Evolutionary conservation across 2,888 invertebrate genomes (phyloP), one percentile per base, ranked within the genome.

Genomic region (Drosophila peninsularis): DNA sequence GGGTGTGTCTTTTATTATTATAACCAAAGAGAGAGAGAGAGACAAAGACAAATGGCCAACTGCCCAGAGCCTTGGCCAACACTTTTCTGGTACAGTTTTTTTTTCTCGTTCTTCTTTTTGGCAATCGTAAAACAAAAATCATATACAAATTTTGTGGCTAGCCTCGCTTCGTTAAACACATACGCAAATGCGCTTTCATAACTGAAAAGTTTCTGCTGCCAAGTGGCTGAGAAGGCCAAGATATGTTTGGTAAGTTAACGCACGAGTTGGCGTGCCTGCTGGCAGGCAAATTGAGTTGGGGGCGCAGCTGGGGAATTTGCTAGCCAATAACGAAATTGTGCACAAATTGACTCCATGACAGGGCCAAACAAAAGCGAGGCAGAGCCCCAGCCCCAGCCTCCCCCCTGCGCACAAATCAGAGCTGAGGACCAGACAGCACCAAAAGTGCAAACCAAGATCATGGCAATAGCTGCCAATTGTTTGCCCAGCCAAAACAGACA

Each of bases 381-480:
- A n/a, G 0, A 19, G 1, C n/a, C 19, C 62, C 47, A 41, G 19
- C 11, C 34, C 13, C 21, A 52, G n/a, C n/a, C 50, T 24, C 3
- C 24, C 4, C 0, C 1, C 0, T 3, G 41, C 24, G 17, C 71
- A 79, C 76, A 71, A 80, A 80, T 72, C 83, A 74, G 66, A 69
- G 62, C 57, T 71, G 70, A 44, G 52, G 5, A 32, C 41, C 30
- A 41, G 53, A 54, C 39, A 53, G 53, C 53, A 41, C 69, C 68
- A 63, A 82, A 80, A 78, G 82, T 80, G 82, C 73, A 88, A 82
- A 75, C 86, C 82, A 85, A 89, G 89, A 85, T 85, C 85, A 85
- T 81, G 66, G 74, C 71, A 42, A 75, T 78, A 47, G 71, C 78
- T 69, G 64, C 57, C 75, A 80, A 87, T 74, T 87, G 87, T 89